Evolutionary conservation across 2,888 invertebrate species (phyloP).

Genomic region (Griposia aprilina): DNA sequence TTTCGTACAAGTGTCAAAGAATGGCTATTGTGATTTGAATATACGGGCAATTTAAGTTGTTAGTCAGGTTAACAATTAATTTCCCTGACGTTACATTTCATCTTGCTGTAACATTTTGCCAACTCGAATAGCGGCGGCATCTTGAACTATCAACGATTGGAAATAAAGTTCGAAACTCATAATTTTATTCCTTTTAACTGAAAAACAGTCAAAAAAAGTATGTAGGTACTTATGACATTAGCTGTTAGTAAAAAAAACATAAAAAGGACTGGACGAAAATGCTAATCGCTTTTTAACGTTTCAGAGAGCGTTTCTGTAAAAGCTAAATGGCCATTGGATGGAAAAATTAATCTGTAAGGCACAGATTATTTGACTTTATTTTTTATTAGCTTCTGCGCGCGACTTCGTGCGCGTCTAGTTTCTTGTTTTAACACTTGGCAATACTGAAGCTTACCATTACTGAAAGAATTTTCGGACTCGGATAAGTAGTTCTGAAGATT

Average conservation of each 20-base stretch:
- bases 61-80: too few relatives aligned
- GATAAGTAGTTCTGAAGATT: too few relatives aligned
- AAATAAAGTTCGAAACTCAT: conserved; percentile 1
- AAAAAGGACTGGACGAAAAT: conserved; percentile 32
- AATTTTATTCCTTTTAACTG: not conserved
- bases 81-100: too few relatives aligned
- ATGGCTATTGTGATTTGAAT: too few relatives aligned
- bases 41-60: too few relatives aligned
- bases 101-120: not conserved
- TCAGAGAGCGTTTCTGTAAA: conserved; percentile 24
- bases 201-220: conserved; percentile 1
- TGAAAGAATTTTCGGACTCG: too few relatives aligned
- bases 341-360: conserved; percentile 28
- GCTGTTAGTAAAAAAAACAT: conserved; percentile 24
- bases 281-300: conserved; percentile 53
- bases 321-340: conserved; percentile 25
- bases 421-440: too few relatives aligned
- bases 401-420: too few relatives aligned
- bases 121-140: not conserved
- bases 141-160: not conserved
- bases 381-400: too few relatives aligned
- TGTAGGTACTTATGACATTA: conserved; percentile 13
- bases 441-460: too few relatives aligned
- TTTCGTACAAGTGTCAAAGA: too few relatives aligned
- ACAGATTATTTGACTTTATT: not conserved